Evolutionary conservation across 2,888 invertebrate genomes (phyloP), one percentile per base, ranked within the genome.

Genomic region (Polydrusus cervinus): DNA sequence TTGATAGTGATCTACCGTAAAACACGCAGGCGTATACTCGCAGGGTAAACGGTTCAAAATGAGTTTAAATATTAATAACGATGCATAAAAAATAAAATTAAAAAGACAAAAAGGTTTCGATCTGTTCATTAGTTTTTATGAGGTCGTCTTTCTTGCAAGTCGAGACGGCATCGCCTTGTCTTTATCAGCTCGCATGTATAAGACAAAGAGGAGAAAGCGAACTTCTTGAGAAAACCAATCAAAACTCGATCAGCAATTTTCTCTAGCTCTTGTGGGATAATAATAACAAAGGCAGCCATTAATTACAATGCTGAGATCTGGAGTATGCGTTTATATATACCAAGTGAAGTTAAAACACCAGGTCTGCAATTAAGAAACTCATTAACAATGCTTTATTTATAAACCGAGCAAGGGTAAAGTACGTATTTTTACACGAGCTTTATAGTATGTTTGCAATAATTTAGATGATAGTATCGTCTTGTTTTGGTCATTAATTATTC

Each of bases 241-340:
- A 84, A 84, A 84, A 85, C 79, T 82, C 83, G 84, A 85, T 85
- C 85, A 83, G 85, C 84, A 85, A 85, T 85, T 84, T 85, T 84
- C 84, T 85, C 85, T 83, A 83, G 84, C 83, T 82, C 82, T 84
- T 84, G 84, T 84, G 84, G 84, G 83, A 84, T 85, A 85, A 86
- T 86, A 85, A 85, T 84, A 85, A 86, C 84, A 85, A 85, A 86
- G 84, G 82, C 84, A 83, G 82, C 83, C 85, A 85, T 85, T 86
- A 85, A 86, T 86, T 85, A 86, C 82, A 83, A 82, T 80, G 82
- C 81, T 81, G 83, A 83, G 82, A 82, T 81, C 82, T 82, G 78
- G 82, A 79, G 81, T 82, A 83, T 80, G 81, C 81, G 82, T 79
- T 80, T 80, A 80, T 81, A 78, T 71, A 61, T 60, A 72, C 68